Base-by-base conservation (phyloP, 2,888 invertebrate genomes). In the Cheilosia scutellata region DNA sequence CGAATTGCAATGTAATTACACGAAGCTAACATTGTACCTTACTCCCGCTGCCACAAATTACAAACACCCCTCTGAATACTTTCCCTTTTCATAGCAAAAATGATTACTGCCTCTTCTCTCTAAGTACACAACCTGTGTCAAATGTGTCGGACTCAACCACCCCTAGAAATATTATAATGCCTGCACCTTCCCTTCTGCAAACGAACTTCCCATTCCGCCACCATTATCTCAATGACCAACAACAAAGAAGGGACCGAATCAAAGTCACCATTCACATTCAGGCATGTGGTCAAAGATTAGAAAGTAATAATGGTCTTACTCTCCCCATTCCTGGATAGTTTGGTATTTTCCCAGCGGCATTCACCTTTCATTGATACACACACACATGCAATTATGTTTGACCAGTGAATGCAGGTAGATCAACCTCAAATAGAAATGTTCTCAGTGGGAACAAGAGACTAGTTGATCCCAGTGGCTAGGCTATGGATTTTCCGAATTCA, bases 251-350 rank as follows among this genome's bases (percentile, higher is more conserved):
- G n/a, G 40, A 70, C 75, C 16, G 75, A 84, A 79, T 84, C 84
- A 76, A 84, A 84, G 80, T 84, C 76, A 80, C 68, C 60, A 82
- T 79, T 83, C 29, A 20, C 20, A 20, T 20, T 20, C 68, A 66
- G 82, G 78, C 79, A 87, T 88, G 87, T 88, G 88, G 87, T 78
- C 77, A 44, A 87, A 88, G 88, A 88, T 88, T 88, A 88, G 88
- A 88, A 88, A 88, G 87, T 87, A 88, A 88, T 88, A 87, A 88
- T 88, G 88, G 88, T 82, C 75, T 82, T 72, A 79, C 80, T 86
- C 79, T 78, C 87, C 87, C 80, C 37, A 62, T 55, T 55, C 42
- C 49, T 57, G 7, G 65, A 72, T 76, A 55, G 60, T 66, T 78
- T 66, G 42, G 58, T 55, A 74, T 82, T 87, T 82, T 87, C 87